Evolutionary conservation across 64 coral and sea anemone species (phyloP), one percentile per base, ranked within the genome.

Genomic region (Pocillopora verrucosa): DNA sequence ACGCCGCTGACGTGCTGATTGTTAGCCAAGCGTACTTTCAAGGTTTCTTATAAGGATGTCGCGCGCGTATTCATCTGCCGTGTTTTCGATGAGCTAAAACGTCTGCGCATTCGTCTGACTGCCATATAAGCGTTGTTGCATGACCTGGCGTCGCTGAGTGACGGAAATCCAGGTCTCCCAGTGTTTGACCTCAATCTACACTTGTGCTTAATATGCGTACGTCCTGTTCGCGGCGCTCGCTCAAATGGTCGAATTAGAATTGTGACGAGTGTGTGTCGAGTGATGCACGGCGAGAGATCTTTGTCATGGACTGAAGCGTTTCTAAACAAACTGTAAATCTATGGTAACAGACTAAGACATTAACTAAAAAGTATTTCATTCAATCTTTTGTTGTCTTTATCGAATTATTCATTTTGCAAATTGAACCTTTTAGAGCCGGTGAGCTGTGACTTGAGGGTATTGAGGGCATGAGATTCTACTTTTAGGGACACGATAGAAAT

Each of bases 321-420:
- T 58, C 20, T 37, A 85, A 85, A 85, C 82, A 70, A 70, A 56
- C 19, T 10, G 38, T 37, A 51, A 37, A 65, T 84, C 80, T 69
- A 67, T 84, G 80, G 62, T 38, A 85, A 85, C 65, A 85, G 60
- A 85, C 68, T 57, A 38, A 56, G 12, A 24, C 65, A 58, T 16
- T 30, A 85, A 85, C 36, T 63, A 38, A 13, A 26, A 81, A 61
- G 20, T 34, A 63, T 45, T 70, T 85, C 36, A 85, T 85, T 72
- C 37, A 72, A 41, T 15, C 82, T 56, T 81, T 85, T 85, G 82
- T 85, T 85, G 56, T 70, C 17, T 57, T 10, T 83, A 35, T 19
- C 61, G 41, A 68, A 41, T 38, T 36, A 83, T 65, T 83, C 16
- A 41, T 65, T 65, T 83, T 67, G 10, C 22, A 65, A 83, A 83